Conservation (phyloP, 2,113 vertebrate genomes). For the Notiomystis cincta region DNA sequence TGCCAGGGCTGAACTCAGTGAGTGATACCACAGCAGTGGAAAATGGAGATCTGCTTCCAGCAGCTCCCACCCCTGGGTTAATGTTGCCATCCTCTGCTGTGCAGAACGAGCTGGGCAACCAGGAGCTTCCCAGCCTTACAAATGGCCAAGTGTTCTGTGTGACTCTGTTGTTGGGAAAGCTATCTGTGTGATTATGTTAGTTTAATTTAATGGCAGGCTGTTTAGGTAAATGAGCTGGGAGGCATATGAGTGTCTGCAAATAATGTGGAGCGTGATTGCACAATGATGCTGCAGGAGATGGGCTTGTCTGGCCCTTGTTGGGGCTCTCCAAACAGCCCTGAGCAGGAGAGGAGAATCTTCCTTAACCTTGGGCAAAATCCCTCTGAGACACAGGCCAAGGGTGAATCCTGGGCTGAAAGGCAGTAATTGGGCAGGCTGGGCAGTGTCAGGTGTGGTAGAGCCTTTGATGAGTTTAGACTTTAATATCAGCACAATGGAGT, state of each 20-base stretch:
- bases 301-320: neutral
- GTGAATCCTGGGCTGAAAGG: neutral
- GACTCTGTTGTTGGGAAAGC: neutral
- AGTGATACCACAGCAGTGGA: neutral
- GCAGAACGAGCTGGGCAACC: neutral
- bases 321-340: neutral
- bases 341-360: neutral
- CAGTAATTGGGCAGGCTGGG: neutral
- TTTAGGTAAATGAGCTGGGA: constrained; percentile 48
- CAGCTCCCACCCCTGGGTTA: neutral
- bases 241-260: neutral
- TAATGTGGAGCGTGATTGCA: neutral
- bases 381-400: neutral
- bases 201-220: constrained; percentile 39
- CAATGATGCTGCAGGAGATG: neutral
- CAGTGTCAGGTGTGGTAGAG: neutral
- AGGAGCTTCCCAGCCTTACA: neutral
- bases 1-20: neutral
- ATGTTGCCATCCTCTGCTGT: neutral
- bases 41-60: neutral
- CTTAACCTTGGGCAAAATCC: neutral
- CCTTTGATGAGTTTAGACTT: neutral
- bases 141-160: neutral
- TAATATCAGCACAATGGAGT: neutral
- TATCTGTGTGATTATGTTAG: constrained; percentile 4